A percentile compares a stretch with the other conserved stretches of the same genome.
phyloP scores from a whole-genome alignment of 2,113 vertebrate species.

The Chamaea fasciata region DNA sequence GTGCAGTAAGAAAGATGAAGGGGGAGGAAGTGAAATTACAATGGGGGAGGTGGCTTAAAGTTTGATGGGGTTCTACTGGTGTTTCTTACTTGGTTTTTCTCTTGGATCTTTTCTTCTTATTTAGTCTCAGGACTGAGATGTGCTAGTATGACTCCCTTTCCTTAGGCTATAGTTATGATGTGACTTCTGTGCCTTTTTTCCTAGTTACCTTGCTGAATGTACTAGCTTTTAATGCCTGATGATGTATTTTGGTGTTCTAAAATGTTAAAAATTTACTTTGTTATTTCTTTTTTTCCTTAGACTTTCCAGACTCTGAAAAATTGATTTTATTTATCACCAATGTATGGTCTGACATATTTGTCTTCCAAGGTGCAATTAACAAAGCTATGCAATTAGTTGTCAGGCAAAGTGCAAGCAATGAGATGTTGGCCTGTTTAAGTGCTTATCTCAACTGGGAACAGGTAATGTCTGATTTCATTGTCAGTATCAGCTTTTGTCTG shows the following conservation, averaged over 20 bases:
- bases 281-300: slow-evolving; percentile 64
- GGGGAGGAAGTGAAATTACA: not conserved
- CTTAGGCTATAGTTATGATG: not conserved
- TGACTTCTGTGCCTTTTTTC: not conserved
- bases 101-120: not conserved
- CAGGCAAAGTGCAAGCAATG: slow-evolving; percentile 74
- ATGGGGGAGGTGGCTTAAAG: not conserved
- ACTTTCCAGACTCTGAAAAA: slow-evolving; percentile 83
- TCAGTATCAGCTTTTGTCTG: not conserved
- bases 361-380: slow-evolving; percentile 75
- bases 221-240: not conserved
- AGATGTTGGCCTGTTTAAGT: slow-evolving; percentile 74
- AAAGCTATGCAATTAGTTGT: slow-evolving; percentile 84
- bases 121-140: not conserved
- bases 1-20: not conserved
- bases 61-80: not conserved
- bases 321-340: slow-evolving; percentile 86
- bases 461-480: slow-evolving; percentile 67
- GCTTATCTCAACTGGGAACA: slow-evolving; percentile 86
- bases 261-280: not conserved
- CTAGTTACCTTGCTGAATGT: not conserved
- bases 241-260: not conserved
- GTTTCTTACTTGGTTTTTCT: not conserved
- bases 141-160: not conserved
- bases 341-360: slow-evolving; percentile 84